Evolutionary conservation across 2,888 invertebrate genomes (phyloP), one percentile per base, ranked within the genome.

Genomic region (Agrotis puta): DNA sequence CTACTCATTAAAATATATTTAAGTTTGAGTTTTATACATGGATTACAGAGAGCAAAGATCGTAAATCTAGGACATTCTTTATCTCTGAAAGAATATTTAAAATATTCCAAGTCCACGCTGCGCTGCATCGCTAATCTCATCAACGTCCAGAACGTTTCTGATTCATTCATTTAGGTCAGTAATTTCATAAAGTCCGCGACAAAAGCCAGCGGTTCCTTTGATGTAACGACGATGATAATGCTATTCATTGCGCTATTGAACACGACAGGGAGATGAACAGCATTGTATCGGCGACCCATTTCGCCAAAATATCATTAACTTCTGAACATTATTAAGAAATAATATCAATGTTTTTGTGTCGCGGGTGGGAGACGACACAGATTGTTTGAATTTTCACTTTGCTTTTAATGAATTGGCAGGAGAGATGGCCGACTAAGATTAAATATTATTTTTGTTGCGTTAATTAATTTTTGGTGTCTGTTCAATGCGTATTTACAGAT

Each of bases 81-180:
- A 45, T 50, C 27, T 74, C 27, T 47, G 22, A 72, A 20, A 57
- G 56, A 65, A 57, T 65, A 66, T 58, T 73, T 69, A 9, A 58
- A 57, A 57, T 57, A 57, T 77, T 51, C 45, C 22, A 33, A 27
- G 1, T n/a, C 13, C 7, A 27, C 62, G 45, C 33, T 24, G 45
- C 54, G 67, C 64, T 64, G 61, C 70, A 67, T 57, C 53, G 53
- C 50, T 70, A 79, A 77, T 72, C 59, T 70, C 71, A 75, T 80
- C 56, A 77, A 64, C 57, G 51, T 70, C 59, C 59, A 63, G 77
- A 75, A 66, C 66, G 48, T 63, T 70, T 62, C 53, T 63, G 81
- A 80, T 85, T 83, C 70, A 77, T 76, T 74, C 62, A 80, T 83
- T 83, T 74, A 58, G 83, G 74, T 80, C 69, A 77, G 67, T 70